These are phyloP conservation scores for Smittia aterrima DNA, from an alignment of 2,888 invertebrate species.

Conservation along the genomic window DNA sequence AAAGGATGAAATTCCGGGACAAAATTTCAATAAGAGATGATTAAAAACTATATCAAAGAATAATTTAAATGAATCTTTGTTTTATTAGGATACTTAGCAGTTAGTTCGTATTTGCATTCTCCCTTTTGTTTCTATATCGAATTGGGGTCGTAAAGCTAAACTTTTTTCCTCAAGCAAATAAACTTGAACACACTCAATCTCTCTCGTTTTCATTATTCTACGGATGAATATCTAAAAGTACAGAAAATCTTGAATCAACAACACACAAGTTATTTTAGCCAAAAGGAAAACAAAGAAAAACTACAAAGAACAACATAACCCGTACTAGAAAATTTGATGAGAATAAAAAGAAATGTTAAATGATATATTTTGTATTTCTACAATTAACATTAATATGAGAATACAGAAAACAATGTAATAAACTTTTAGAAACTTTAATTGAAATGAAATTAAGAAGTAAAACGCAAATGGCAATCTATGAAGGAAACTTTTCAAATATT, in stretches of 20 bases:
- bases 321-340: conserved; percentile 10
- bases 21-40: background rate
- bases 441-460: background rate
- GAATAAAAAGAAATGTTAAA: conserved; percentile 13
- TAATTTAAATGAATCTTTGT: conserved; percentile 13
- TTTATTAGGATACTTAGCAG: conserved; percentile 19
- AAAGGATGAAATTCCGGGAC: background rate
- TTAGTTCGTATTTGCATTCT: conserved; percentile 6
- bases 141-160: conserved; percentile 17
- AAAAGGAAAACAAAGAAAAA: background rate
- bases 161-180: no score
- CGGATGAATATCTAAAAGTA: no score
- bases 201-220: conserved; percentile 6
- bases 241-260: background rate
- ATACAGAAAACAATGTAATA: conserved; percentile 25
- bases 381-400: conserved; percentile 18
- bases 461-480: conserved; percentile 23
- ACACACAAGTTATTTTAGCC: conserved; percentile 19
- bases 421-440: conserved; percentile 8
- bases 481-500: background rate
- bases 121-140: background rate
- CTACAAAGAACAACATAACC: conserved; percentile 4
- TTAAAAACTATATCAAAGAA: background rate
- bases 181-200: background rate
- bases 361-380: conserved; percentile 18